phyloP scores from a whole-genome alignment of 2,113 vertebrate genomes.

The Rhegmatorhina hoffmannsi region DNA sequence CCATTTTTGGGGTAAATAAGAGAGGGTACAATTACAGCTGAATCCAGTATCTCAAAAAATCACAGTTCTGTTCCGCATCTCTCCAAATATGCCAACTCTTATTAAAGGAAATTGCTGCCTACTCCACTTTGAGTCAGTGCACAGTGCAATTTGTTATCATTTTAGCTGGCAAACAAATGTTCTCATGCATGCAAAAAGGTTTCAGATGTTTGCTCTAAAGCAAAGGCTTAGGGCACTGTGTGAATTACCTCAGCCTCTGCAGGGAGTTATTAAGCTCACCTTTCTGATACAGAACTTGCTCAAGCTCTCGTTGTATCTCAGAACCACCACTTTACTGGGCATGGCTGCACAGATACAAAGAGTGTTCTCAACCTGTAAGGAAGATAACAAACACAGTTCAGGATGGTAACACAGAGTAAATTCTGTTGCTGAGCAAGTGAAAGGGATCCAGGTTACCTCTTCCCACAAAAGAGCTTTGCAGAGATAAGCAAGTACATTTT shows the following conservation, averaged over 20 bases:
- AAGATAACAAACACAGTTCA: neutral
- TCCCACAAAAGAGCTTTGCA: neutral
- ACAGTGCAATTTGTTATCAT: neutral
- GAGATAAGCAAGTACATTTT: conserved; percentile 3
- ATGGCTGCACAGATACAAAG: conserved; percentile 96
- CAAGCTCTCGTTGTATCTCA: conserved; percentile 95
- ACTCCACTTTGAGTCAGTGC: conserved; percentile 9
- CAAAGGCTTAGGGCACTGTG: neutral
- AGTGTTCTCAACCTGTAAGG: conserved; percentile 88
- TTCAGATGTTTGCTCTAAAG: neutral
- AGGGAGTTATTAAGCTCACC: conserved; percentile 67
- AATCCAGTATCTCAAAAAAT: neutral
- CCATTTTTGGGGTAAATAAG: neutral
- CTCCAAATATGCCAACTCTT: neutral
- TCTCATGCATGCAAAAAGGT: neutral
- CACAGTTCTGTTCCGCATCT: neutral
- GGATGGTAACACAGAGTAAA: neutral
- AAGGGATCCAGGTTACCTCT: neutral
- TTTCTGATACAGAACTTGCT: conserved; percentile 98
- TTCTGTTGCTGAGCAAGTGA: neutral
- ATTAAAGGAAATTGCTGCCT: conserved; percentile 9
- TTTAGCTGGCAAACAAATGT: conserved; percentile 16
- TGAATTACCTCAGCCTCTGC: neutral
- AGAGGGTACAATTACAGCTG: neutral
- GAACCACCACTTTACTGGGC: conserved; percentile 93